phyloP scores from a whole-genome alignment of 23 tunicate genomes.

The Halocynthia roretzi region DNA sequence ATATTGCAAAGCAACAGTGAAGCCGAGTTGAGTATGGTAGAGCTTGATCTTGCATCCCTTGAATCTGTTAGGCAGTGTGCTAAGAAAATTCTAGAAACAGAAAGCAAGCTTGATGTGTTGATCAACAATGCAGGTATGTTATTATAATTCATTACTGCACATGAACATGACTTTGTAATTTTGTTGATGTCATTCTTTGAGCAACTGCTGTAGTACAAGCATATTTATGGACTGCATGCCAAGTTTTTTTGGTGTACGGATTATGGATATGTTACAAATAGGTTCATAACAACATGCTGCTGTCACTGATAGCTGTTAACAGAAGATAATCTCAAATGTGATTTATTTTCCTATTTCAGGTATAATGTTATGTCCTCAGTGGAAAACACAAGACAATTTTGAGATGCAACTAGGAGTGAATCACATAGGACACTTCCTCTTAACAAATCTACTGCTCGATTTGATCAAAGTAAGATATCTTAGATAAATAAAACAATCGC shows the following conservation, averaged over 20 bases:
- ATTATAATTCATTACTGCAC: background rate
- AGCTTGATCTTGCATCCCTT: constrained; percentile 21
- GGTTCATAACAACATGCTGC: too few relatives aligned
- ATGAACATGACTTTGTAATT: too few relatives aligned
- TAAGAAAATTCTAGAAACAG: constrained; percentile 28
- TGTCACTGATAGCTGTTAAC: too few relatives aligned
- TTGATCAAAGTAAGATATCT: constrained; percentile 7
- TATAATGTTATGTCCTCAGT: constrained; percentile 18
- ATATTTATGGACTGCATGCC: too few relatives aligned
- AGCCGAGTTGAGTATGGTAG: constrained; percentile 3
- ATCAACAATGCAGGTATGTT: constrained; percentile 50
- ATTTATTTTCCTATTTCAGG: background rate
- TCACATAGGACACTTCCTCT: constrained; percentile 21
- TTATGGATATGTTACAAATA: too few relatives aligned
- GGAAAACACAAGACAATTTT: constrained; percentile 18
- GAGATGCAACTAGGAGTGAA: constrained; percentile 28
- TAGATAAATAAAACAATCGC: too few relatives aligned
- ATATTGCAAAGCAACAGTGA: too few relatives aligned
- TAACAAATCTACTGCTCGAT: constrained; percentile 17
- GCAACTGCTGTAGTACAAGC: too few relatives aligned
- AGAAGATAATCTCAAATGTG: too few relatives aligned
- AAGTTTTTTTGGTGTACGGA: too few relatives aligned
- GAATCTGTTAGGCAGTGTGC: constrained; percentile 54
- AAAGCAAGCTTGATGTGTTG: constrained; percentile 32
- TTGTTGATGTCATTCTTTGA: too few relatives aligned